phyloP scores from a whole-genome alignment of 2,888 invertebrate species.

The Stegophylla sp. region DNA sequence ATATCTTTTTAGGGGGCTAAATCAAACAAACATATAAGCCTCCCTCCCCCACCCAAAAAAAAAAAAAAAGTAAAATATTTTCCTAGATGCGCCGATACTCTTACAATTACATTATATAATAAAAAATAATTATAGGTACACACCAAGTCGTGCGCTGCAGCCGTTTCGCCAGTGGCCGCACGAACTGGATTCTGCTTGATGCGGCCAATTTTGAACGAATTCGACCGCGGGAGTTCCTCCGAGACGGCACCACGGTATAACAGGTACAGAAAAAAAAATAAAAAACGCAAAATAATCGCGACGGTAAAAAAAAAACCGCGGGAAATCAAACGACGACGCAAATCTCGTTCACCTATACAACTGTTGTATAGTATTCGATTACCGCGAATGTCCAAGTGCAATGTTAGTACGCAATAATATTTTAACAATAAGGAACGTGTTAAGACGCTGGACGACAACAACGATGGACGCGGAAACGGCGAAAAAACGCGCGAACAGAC shows the following conservation, averaged over 20 bases:
- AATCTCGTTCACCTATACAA: background rate
- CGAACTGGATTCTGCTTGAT: slow-evolving; percentile 58
- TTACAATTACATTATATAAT: too few species aligned
- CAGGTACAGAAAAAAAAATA: background rate
- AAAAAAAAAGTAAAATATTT: too few species aligned
- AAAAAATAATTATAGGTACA: background rate
- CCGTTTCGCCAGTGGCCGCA: slow-evolving; percentile 49
- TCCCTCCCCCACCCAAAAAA: too few species aligned
- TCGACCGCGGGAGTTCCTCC: background rate
- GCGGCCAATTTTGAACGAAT: slow-evolving; percentile 54
- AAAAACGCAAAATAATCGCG: background rate
- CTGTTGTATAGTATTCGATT: background rate
- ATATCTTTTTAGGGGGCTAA: too few species aligned
- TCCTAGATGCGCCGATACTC: too few species aligned
- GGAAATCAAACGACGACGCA: background rate
- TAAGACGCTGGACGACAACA: too few species aligned
- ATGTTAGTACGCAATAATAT: background rate
- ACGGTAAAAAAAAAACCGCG: background rate
- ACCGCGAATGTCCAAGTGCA: background rate
- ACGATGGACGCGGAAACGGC: too few species aligned
- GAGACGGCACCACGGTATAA: background rate
- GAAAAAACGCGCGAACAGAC: too few species aligned
- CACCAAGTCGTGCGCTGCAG: slow-evolving; percentile 22
- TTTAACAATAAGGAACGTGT: too few species aligned
- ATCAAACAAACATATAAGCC: too few species aligned